Base-by-base conservation (phyloP, 2,888 invertebrate genomes). In the Trichopoda pennipes region DNA sequence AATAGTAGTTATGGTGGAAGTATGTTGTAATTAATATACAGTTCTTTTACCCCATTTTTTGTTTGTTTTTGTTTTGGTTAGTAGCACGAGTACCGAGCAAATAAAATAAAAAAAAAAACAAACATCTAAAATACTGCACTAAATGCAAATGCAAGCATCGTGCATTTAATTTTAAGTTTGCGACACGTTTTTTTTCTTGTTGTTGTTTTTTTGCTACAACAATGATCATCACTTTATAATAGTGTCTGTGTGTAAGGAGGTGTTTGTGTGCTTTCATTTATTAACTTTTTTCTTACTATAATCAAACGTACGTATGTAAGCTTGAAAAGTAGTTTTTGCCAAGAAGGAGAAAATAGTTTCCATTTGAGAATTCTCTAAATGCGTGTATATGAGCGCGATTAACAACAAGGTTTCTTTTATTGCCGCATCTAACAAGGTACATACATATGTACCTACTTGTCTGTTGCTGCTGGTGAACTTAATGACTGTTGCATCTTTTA, bases 101-200 rank as follows among this genome's bases (percentile, higher is more conserved):
- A 55, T 42, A 60, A 44, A 32, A 53, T 60, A 19, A 4, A 47
- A 35, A 44, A 55, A 53, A 42, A 35, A 44, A 55, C 44, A 42
- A 66, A 73, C 32, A 66, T 55, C 17, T 51, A 63, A 32, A 42
- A 75, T 35, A 58, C 58, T 63, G 51, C 51, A 58, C 56, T 63
- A 69, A 75, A 75, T 81, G 69, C 64, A 74, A 74, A 81, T 77
- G 51, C 74, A 64, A 74, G 78, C 58, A 74, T 63, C 58, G 64
- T 74, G 69, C 69, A 69, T 78, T 81, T 81, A 81, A 81, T 78
- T 81, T 81, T 63, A 77, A 81, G 69, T 78, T 77, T 81, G 68
- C 58, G 78, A 81, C 78, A 81, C 74, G 70, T 70, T 70, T 75
- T 78, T 66, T 55, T 42, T 70, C 21, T 63, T 69, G 66, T 68